Conservation (phyloP, 1,140 invertebrate genomes). For the Drosophila ogumai region DNA sequence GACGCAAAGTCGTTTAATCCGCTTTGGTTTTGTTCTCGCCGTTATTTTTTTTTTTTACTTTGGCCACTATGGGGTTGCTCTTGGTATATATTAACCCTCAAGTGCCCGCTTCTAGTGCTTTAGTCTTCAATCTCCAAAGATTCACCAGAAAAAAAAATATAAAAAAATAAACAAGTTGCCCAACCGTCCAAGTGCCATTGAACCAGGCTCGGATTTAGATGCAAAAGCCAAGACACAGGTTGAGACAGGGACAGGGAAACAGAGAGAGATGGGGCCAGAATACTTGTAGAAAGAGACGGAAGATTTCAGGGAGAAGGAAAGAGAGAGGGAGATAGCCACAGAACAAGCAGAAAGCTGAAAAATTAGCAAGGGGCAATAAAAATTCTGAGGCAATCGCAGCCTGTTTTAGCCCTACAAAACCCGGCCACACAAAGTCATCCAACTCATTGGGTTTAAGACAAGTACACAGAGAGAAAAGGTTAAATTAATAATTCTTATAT, state of each 20-base stretch:
- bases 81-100: slow-evolving; percentile 30
- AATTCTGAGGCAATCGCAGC: slow-evolving; percentile 43
- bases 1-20: slow-evolving; percentile 42
- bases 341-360: slow-evolving; percentile 38
- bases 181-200: slow-evolving; percentile 47
- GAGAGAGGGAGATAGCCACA: slow-evolving; percentile 3
- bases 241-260: neutral
- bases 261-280: neutral
- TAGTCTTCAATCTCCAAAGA: slow-evolving; percentile 31
- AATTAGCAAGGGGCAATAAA: slow-evolving; percentile 64
- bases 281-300: slow-evolving; percentile 12
- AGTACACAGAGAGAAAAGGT: neutral
- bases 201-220: slow-evolving; percentile 28
- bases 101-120: slow-evolving; percentile 18
- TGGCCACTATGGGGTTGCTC: slow-evolving; percentile 14
- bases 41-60: neutral
- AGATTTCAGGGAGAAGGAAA: neutral
- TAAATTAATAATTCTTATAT: too few relatives aligned
- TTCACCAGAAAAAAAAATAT: neutral
- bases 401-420: slow-evolving; percentile 32
- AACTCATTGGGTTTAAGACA: slow-evolving; percentile 1
- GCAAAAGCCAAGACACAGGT: slow-evolving; percentile 25
- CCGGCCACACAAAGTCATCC: slow-evolving; percentile 18
- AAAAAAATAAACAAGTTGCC: slow-evolving; percentile 24
- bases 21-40: slow-evolving; percentile 32